These are phyloP conservation scores for Machimus atricapillus DNA, from an alignment of 2,888 invertebrate species.

Conservation along the genomic window DNA sequence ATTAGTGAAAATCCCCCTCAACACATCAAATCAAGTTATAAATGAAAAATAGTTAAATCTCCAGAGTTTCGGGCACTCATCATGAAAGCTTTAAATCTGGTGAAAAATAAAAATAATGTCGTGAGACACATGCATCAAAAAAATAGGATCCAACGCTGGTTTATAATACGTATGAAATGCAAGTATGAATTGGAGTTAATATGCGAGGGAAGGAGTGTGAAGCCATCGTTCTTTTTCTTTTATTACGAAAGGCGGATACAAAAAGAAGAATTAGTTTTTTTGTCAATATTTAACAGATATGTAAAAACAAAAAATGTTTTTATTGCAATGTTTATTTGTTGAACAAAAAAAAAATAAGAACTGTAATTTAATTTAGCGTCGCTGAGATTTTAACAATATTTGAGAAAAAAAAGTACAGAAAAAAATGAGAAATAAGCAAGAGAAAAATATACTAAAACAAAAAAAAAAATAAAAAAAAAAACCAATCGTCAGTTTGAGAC, in stretches of 20 bases:
- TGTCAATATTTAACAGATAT: conserved; percentile 32
- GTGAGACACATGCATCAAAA: background rate
- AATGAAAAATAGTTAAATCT: background rate
- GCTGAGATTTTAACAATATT: background rate
- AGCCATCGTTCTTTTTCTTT: conserved; percentile 13
- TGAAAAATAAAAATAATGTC: background rate
- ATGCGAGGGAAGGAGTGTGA: background rate
- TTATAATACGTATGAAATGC: background rate
- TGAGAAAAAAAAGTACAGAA: conserved; percentile 16
- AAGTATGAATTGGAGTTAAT: background rate
- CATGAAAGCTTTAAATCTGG: background rate
- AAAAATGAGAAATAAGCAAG: background rate
- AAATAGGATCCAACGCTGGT: background rate
- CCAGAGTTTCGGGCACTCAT: background rate
- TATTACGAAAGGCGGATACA: background rate
- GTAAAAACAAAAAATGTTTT: conserved; percentile 32
- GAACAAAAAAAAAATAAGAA: background rate
- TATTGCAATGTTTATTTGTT: conserved; percentile 37
- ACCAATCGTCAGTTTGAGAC: conserved; percentile 3
- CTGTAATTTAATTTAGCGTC: conserved; percentile 23
- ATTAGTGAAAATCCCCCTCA: background rate
- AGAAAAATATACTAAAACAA: conserved; percentile 13
- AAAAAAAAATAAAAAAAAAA: background rate
- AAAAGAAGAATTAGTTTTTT: background rate
- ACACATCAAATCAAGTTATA: background rate